phyloP scores from a whole-genome alignment of 2,888 invertebrate genomes.

The Dendrolimus pini region DNA sequence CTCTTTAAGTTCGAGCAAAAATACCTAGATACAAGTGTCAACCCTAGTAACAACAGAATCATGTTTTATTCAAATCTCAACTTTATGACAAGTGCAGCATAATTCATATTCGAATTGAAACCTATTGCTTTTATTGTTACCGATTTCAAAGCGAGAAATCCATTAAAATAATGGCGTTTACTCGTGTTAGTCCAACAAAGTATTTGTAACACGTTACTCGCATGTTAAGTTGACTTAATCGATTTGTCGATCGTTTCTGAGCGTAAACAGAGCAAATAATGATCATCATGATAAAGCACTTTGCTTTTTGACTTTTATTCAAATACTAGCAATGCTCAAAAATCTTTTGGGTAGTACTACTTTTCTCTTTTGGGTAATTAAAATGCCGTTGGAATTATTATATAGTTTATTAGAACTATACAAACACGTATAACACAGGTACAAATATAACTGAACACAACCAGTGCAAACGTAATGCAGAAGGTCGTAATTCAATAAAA shows the following conservation, averaged over 20 bases:
- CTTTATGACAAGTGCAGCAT: not conserved
- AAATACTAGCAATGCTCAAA: no score
- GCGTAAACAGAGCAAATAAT: not conserved
- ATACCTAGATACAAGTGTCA: not conserved
- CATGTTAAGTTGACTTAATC: constrained; percentile 18
- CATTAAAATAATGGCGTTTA: constrained; percentile 40
- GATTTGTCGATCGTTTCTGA: constrained; percentile 1
- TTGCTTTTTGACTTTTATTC: no score
- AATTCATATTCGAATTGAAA: constrained; percentile 4
- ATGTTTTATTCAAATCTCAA: not conserved
- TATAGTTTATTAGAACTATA: no score
- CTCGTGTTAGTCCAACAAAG: constrained; percentile 40
- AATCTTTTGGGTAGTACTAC: no score
- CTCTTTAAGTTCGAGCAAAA: no score
- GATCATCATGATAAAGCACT: no score
- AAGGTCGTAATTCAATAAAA: no score
- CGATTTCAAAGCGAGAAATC: constrained; percentile 4
- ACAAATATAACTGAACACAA: no score
- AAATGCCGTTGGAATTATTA: no score
- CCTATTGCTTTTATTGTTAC: constrained; percentile 9
- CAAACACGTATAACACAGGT: no score
- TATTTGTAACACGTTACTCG: constrained; percentile 19
- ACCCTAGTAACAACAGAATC: constrained; percentile 1
- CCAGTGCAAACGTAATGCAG: no score
- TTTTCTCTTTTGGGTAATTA: no score